phyloP scores from a whole-genome alignment of 2,113 vertebrate species.

The Ciconia stormi region DNA sequence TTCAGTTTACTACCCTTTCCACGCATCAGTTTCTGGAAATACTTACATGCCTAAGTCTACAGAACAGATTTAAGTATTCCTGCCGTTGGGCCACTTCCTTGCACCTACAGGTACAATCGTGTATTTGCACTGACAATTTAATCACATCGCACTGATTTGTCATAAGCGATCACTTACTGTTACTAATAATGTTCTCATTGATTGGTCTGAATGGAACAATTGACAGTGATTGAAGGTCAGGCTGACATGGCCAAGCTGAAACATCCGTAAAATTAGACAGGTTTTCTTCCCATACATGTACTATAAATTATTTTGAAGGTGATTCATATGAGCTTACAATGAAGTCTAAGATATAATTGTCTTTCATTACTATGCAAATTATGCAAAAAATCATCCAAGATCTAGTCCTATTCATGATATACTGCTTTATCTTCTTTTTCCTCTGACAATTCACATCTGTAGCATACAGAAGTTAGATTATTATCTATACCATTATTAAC shows the following conservation, averaged over 20 bases:
- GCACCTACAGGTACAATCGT: not conserved
- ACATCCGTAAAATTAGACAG: not conserved
- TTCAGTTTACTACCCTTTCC: not conserved
- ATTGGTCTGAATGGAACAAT: constrained; percentile 16
- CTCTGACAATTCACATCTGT: constrained; percentile 64
- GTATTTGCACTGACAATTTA: not conserved
- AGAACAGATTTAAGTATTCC: not conserved
- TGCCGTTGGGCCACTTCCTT: not conserved
- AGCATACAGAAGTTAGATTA: constrained; percentile 65
- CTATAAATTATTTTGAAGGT: constrained; percentile 46
- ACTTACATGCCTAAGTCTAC: no score
- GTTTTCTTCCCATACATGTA: not conserved
- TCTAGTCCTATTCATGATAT: constrained; percentile 68
- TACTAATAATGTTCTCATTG: constrained; percentile 40
- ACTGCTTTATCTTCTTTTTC: constrained; percentile 68
- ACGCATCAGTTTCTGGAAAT: not conserved
- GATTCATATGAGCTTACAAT: constrained; percentile 50
- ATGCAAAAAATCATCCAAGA: constrained; percentile 54
- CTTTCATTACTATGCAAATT: constrained; percentile 75
- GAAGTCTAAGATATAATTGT: constrained; percentile 40
- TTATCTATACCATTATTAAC: constrained; percentile 72
- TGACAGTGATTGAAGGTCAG: constrained; percentile 49
- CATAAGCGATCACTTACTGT: not conserved
- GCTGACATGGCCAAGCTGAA: not conserved
- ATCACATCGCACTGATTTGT: constrained; percentile 5